phyloP scores from a whole-genome alignment of 2,113 vertebrate genomes.

The Hippolais icterina region DNA sequence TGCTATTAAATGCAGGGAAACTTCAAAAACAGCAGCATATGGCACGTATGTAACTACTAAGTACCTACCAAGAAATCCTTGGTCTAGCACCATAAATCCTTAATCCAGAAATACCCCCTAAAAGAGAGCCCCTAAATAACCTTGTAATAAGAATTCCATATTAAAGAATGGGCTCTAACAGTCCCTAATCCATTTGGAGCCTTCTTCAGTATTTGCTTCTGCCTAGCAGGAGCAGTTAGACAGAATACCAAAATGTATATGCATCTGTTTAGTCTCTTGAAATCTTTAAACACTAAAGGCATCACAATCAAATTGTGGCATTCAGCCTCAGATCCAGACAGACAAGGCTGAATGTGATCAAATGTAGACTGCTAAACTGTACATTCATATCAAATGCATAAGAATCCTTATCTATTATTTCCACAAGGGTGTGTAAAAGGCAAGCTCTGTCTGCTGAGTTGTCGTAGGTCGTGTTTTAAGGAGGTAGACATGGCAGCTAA shows the following conservation, averaged over 20 bases:
- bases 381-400: not conserved
- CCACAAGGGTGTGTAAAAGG: not conserved
- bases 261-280: not conserved
- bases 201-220: not conserved
- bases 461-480: not conserved
- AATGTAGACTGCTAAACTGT: not conserved
- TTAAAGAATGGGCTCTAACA: not conserved
- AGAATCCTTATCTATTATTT: not conserved
- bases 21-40: constrained; percentile 48
- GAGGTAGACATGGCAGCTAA: not conserved
- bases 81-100: constrained; percentile 14
- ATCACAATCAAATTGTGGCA: not conserved
- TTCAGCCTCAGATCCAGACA: not conserved
- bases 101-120: constrained; percentile 35
- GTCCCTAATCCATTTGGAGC: not conserved
- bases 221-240: not conserved
- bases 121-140: constrained; percentile 33
- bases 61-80: not conserved
- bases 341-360: not conserved
- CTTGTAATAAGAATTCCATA: not conserved
- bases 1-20: not conserved
- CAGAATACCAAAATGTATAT: not conserved
- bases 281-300: not conserved
- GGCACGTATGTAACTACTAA: not conserved
- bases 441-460: not conserved